These are phyloP conservation scores for Limosa lapponica DNA, from an alignment of 2,797 vertebrate species.

Conservation along the genomic window DNA sequence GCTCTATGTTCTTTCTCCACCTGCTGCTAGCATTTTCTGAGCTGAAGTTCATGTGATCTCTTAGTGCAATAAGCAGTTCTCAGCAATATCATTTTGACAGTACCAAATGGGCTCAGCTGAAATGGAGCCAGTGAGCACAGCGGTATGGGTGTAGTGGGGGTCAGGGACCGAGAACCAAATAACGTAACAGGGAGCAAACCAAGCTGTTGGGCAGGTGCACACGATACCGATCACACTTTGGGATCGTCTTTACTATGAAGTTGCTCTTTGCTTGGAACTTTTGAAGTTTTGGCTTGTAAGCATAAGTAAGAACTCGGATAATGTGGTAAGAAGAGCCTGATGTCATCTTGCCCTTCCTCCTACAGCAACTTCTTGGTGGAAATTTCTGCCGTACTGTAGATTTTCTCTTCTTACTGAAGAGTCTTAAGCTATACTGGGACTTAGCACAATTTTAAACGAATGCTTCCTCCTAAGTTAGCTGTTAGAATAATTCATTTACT, in stretches of 20 bases:
- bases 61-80: neutral
- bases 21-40: neutral
- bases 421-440: neutral
- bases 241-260: neutral
- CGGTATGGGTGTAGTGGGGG: neutral
- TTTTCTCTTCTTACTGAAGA: neutral
- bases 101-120: neutral
- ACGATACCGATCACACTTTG: neutral
- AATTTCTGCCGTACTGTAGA: neutral
- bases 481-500: neutral
- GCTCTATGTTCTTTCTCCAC: neutral
- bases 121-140: neutral
- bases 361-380: neutral
- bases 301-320: neutral
- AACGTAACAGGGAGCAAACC: neutral
- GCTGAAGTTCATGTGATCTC: neutral
- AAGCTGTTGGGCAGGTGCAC: neutral
- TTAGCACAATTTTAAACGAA: neutral
- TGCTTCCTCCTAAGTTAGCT: neutral
- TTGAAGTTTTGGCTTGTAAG: neutral
- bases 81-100: neutral
- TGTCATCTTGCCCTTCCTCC: neutral
- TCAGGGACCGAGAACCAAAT: neutral
- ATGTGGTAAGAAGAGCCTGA: rapidly evolving
- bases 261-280: neutral